phyloP scores from a whole-genome alignment of 2,113 vertebrate genomes.

The Turdus rufiventris region DNA sequence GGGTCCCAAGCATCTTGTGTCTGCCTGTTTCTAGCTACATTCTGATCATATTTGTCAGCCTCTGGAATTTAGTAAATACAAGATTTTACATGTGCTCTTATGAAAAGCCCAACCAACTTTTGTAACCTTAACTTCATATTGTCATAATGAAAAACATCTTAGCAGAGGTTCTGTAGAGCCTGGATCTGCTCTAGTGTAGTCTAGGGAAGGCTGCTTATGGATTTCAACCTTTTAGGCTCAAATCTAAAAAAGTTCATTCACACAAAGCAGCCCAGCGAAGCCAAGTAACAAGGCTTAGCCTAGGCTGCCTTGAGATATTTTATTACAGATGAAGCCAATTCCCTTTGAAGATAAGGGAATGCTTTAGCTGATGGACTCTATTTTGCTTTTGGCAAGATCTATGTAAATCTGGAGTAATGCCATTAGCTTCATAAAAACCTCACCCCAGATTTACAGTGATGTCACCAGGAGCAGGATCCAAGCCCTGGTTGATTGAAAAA shows the following conservation, averaged over 20 bases:
- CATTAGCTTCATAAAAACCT: background rate
- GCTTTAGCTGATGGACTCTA: background rate
- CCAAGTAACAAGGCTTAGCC: constrained; percentile 4
- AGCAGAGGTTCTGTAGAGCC: background rate
- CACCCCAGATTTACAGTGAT: constrained; percentile 9
- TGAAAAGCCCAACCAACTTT: background rate
- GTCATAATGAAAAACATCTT: background rate
- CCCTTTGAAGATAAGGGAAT: constrained; percentile 37
- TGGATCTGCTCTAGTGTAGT: background rate
- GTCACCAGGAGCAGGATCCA: background rate
- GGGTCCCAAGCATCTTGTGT: background rate
- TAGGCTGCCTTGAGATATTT: constrained; percentile 10
- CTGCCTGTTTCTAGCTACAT: background rate
- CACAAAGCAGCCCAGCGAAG: background rate
- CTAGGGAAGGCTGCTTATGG: background rate
- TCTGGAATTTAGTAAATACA: background rate
- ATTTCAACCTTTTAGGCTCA: background rate
- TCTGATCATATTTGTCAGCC: background rate
- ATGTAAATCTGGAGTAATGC: constrained; percentile 22
- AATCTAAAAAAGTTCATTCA: background rate
- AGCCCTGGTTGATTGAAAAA: background rate
- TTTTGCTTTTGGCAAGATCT: constrained; percentile 17
- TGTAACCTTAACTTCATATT: background rate
- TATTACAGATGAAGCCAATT: constrained; percentile 35
- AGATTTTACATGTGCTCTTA: background rate